Evolutionary conservation across 2,113 vertebrate genomes (phyloP).

Genomic region (Centropus unirufus): DNA sequence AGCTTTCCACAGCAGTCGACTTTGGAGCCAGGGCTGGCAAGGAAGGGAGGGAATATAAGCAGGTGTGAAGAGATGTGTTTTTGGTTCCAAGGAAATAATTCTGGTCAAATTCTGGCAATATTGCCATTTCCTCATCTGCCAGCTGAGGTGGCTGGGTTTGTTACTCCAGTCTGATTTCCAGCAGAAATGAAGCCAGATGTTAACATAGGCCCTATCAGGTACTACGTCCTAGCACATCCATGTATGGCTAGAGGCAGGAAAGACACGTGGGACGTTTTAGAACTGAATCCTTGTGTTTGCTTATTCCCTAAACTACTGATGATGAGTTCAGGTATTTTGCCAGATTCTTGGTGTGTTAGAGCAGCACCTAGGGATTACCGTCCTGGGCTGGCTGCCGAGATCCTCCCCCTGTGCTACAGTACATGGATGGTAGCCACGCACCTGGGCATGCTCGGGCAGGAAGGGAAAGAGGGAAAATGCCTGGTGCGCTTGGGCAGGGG

Average conservation of each 20-base stretch:
- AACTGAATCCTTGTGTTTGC: neutral
- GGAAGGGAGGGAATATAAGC: neutral
- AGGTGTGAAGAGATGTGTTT: neutral
- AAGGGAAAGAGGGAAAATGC: neutral
- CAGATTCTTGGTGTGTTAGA: fast-evolving
- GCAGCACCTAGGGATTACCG: fast-evolving
- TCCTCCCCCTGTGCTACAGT: fast-evolving
- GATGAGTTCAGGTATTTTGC: neutral
- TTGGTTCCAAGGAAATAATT: neutral
- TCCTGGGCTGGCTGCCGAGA: neutral
- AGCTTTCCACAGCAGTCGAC: neutral
- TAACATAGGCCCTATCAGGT: neutral
- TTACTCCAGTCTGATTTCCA: neutral
- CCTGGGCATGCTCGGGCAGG: fast-evolving
- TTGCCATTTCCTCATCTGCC: neutral
- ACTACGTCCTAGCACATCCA: neutral
- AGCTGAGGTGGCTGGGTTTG: neutral
- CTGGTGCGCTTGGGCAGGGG: fast-evolving
- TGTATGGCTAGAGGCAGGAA: neutral
- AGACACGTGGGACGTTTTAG: neutral
- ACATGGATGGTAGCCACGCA: neutral
- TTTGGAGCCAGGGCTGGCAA: neutral
- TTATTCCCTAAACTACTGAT: neutral
- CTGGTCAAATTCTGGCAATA: neutral
- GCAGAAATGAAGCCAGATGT: neutral